Evolutionary conservation across 2,113 vertebrate genomes (phyloP), one percentile per base, ranked within the genome.

Genomic region (Rhinolophus ferrumequinum): DNA sequence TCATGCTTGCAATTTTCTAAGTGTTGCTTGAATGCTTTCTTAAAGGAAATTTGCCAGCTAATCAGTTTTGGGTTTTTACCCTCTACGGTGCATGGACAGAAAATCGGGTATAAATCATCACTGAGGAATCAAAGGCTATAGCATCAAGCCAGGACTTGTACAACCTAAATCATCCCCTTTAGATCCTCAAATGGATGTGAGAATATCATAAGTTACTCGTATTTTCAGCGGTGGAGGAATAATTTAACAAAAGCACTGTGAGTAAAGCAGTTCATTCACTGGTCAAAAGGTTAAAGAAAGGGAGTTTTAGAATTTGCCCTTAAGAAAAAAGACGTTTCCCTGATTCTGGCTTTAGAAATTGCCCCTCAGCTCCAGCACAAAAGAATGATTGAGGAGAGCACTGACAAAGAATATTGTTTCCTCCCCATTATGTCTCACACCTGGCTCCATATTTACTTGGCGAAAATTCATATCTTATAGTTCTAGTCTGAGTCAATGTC

Each of bases 261-360:
- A 97, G 89, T 69, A 72, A 56, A 87, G 79, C 73, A 26, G 90
- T 75, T 97, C 77, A 56, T 97, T 97, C 95, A 6, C 8, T 66
- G 47, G 79, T 91, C 95, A 96, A 97, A 93, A 97, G 95, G 86
- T 97, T 97, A 73, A 98, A 97, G 94, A 95, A 97, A 88, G 87
- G 15, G 30, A 6, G 47, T 47, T 47, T 35, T 96, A 98, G 82
- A 83, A 90, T 54, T 50, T 19, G 28, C 62, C 73, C 38, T 72
- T 76, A 77, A 76, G 81, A 62, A 76, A 44, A 52, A 30, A 58
- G 38, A 79, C 47, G 28, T 52, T 8, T 67, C 47, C 47, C 58
- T 30, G 44, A 33, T 41, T 5, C 19, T 41, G 38, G 62, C 2
- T 33, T 67, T 64, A 10, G 41, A 93, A 97, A 95, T 96, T 69